Conservation (phyloP, 2,888 invertebrate species). For the Limnephilus rhombicus region DNA sequence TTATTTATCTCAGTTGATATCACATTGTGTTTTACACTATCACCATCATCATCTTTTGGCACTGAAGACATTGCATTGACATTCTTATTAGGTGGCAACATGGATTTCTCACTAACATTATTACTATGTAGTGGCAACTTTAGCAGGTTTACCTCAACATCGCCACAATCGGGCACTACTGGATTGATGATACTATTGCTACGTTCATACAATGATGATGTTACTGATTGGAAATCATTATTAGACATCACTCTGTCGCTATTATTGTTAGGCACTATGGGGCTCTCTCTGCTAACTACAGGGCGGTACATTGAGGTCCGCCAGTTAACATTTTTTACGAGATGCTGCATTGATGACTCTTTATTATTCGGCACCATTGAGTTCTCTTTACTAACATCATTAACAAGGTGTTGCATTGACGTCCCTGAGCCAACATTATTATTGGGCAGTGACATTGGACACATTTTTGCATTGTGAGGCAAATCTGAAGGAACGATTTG, state of each 20-base stretch:
- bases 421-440: not conserved
- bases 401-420: not conserved
- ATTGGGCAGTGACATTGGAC: not conserved
- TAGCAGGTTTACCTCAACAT: not conserved
- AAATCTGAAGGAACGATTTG: not conserved
- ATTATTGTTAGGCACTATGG: not conserved
- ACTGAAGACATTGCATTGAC: not conserved
- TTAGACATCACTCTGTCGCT: not conserved
- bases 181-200: not conserved
- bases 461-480: not conserved
- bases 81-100: not conserved
- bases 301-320: too few species aligned
- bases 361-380: too few species aligned
- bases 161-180: not conserved
- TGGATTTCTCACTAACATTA: not conserved
- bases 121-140: not conserved
- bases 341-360: too few species aligned
- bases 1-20: not conserved
- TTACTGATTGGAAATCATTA: not conserved
- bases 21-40: not conserved
- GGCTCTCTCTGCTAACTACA: not conserved
- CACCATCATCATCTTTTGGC: not conserved
- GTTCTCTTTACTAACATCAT: too few species aligned
- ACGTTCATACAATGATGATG: not conserved
- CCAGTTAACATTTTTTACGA: too few species aligned